Evolutionary conservation across 2,797 vertebrate species (phyloP), one percentile per base, ranked within the genome.

Genomic region (Chlorospingus flavigularis): DNA sequence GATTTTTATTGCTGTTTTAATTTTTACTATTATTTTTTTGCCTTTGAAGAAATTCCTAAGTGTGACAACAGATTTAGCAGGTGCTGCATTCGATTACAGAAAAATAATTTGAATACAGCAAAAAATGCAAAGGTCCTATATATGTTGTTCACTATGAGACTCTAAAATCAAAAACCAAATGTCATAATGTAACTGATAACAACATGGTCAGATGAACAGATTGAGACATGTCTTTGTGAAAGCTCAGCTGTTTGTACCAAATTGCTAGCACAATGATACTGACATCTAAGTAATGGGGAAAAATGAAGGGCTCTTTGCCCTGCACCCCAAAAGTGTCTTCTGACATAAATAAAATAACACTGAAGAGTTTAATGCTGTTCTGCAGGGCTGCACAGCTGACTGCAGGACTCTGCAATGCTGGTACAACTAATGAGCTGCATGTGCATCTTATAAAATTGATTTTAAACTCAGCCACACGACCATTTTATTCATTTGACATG

Each of bases 391-490:
- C 53, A 45, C 24, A 26, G 35, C 31, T 86, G 88, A 95, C 48
- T 81, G 77, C 58, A 94, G 79, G 71, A 86, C 73, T 86, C 84
- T 45, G 43, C 31, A 48, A 45, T 6, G 18, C 58, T 77, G 74
- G 66, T 91, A 96, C 94, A 78, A 94, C 86, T 89, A 50, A 50
- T 11, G 33, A 21, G 72, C 77, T 93, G 88, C 89, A 96, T 33
- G 78, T 61, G 65, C 66, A 84, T 84, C 88, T 62, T 17, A 91
- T 8, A 12, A 87, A 92, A 79, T 55, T 77, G 7, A 31, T 47
- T 71, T 90, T 40, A 68, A 86, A 93, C 68, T 88, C 88, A 74
- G 80, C 68, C 86, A 74, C 82, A 51, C 28, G 45, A 78, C 58
- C 71, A 73, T 91, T 78, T 95, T 54, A 92, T 86, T 92, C 25